Evolutionary conservation across 2,797 vertebrate genomes (phyloP).

Genomic region (Rhinella marina): DNA sequence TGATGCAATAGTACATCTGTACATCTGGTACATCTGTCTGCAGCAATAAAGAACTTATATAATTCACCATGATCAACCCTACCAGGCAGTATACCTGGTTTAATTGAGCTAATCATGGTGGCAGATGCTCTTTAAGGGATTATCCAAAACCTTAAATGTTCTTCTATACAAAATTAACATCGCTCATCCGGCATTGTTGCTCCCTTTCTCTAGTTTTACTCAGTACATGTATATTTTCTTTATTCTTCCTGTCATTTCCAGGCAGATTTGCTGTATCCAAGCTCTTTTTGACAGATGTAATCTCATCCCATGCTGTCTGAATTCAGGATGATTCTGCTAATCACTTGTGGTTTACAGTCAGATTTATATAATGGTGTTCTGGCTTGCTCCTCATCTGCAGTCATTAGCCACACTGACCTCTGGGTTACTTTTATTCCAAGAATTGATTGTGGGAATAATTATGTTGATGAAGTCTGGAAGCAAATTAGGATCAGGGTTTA

Average conservation of each 20-base stretch:
- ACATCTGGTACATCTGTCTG: too few species aligned
- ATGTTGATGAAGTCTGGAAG: constrained; percentile 9
- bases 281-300: background rate
- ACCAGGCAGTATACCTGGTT: too few species aligned
- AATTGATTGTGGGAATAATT: constrained; percentile 38
- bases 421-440: constrained; percentile 12
- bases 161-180: background rate
- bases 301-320: background rate
- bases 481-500: constrained; percentile 4
- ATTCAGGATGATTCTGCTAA: constrained; percentile 47
- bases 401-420: constrained; percentile 33
- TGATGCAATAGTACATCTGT: too few species aligned
- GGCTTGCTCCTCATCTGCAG: constrained; percentile 6
- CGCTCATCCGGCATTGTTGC: background rate
- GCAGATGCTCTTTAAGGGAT: too few species aligned
- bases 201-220: background rate
- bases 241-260: background rate
- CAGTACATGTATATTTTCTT: background rate
- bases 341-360: background rate
- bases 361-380: constrained; percentile 24
- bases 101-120: too few species aligned
- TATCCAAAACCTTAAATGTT: background rate
- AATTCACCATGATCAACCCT: too few species aligned
- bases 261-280: background rate
- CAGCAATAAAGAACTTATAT: too few species aligned